Percentiles rank a stretch among this genome's conserved stretches.
These are phyloP conservation scores for Polietes domitor DNA, from an alignment of 2,888 invertebrate genomes.

Conservation along the genomic window DNA sequence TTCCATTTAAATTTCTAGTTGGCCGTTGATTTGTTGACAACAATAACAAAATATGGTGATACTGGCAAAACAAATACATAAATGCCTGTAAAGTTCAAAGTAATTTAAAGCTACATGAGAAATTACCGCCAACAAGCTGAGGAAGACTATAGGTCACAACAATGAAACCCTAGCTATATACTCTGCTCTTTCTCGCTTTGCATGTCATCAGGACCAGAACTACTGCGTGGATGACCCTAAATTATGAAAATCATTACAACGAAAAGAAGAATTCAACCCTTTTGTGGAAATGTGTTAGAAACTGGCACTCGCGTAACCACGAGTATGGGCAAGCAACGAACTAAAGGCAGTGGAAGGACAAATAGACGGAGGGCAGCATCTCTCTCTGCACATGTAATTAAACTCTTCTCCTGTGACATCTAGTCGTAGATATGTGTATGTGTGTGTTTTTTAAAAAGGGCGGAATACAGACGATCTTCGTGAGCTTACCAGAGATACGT, in stretches of 20 bases:
- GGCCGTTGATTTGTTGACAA: too few species aligned
- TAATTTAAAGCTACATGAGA: constrained; percentile 58
- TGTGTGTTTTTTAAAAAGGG: too few species aligned
- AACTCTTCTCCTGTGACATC: constrained; percentile 16
- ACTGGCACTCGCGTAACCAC: not conserved
- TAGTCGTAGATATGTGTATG: not conserved
- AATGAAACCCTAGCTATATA: constrained; percentile 11
- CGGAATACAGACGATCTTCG: not conserved
- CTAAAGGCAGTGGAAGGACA: too few species aligned
- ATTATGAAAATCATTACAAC: constrained; percentile 61
- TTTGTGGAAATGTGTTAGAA: too few species aligned
- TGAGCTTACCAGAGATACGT: too few species aligned
- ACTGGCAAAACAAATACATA: too few species aligned
- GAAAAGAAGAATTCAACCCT: too few species aligned
- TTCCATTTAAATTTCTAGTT: too few species aligned
- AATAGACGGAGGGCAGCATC: too few species aligned
- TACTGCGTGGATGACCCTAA: constrained; percentile 60
- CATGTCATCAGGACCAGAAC: constrained; percentile 44
- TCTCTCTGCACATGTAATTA: not conserved
- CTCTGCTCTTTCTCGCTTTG: constrained; percentile 1
- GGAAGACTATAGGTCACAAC: constrained; percentile 1
- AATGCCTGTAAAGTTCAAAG: constrained; percentile 49
- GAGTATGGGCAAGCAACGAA: not conserved
- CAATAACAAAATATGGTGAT: too few species aligned
- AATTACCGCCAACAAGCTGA: not conserved